Evolutionary conservation across 2,113 vertebrate genomes (phyloP), one percentile per base, ranked within the genome.

Genomic region (Ciconia boyciana): DNA sequence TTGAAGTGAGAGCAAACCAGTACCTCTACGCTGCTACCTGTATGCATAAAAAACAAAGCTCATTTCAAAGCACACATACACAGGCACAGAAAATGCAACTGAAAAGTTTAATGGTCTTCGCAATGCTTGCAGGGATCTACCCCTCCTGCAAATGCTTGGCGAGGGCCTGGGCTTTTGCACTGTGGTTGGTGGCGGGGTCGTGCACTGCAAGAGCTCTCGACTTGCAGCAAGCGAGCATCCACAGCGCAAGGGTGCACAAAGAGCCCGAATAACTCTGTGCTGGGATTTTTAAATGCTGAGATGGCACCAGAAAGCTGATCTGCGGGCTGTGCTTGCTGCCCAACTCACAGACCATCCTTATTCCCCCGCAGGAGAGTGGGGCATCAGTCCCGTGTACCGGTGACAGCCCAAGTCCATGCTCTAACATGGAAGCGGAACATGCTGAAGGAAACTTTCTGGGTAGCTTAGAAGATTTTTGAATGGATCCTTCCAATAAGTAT

Each of bases 351-450:
- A 14, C 18, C 34, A 16, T 20, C 46, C 52, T 31, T 11, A 41
- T 8, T 11, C 16, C 24, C 13, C 36, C 10, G 3, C 9, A 13
- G 9, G 31, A 25, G 19, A 43, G 26, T 1, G 31, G 22, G n/a
- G 21, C 55, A 21, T 32, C n/a, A 46, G 60, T 31, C 34, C 46
- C 1, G 0, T 2, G 11, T 19, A 13, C 28, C 2, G 0, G 29
- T 11, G 36, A 18, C 17, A 46, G 31, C 24, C 46, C 22, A 41
- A 28, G 44, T 36, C 39, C 31, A 7, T 7, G 32, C 28, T 68
- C n/a, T 39, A 21, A 72, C 0, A 7, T 13, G 41, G 43, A 91
- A 32, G 61, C 51, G 34, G 44, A 71, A 61, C 14, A 26, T 6
- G 51, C 51, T 34, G 71, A 55, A 83, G 72, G 36, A 51, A 74